Conservation (phyloP, 2,888 invertebrate species). For the Gortyna flavago region DNA sequence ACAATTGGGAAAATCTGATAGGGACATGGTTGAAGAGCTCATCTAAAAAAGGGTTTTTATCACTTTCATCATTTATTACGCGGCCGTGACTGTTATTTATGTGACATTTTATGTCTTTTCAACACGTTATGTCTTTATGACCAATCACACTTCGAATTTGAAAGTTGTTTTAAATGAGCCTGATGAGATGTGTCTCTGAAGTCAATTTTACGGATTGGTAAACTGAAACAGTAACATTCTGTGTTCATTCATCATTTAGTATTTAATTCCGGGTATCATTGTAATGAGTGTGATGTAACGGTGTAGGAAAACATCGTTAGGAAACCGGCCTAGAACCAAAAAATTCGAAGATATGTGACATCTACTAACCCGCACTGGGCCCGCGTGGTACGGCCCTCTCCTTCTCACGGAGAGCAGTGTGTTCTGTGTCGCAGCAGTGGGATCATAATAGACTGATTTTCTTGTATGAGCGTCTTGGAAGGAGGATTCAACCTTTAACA, state of each 20-base stretch:
- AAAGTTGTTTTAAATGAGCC: background rate
- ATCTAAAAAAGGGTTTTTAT: slow-evolving; percentile 44
- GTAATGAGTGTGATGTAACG: background rate
- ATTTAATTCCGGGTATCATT: background rate
- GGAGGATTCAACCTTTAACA: background rate
- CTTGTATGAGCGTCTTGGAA: background rate
- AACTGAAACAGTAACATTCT: background rate
- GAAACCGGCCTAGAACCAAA: background rate
- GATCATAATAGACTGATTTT: background rate
- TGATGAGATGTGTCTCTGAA: slow-evolving; percentile 11
- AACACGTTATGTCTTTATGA: slow-evolving; percentile 41
- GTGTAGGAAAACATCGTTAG: background rate
- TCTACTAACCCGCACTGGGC: background rate
- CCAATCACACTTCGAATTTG: slow-evolving; percentile 32
- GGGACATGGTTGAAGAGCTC: slow-evolving; percentile 42
- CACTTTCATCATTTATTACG: slow-evolving; percentile 40
- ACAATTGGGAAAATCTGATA: slow-evolving; percentile 44
- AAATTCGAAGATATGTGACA: background rate
- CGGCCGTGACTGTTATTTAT: slow-evolving; percentile 1
- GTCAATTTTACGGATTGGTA: slow-evolving; percentile 18
- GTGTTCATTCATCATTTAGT: background rate
- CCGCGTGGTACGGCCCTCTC: background rate
- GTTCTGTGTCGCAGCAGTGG: background rate
- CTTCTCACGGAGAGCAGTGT: too few species aligned
- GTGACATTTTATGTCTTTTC: slow-evolving; percentile 42